Evolutionary conservation across 2,888 invertebrate species (phyloP).

Genomic region (Polymixis lichenea): DNA sequence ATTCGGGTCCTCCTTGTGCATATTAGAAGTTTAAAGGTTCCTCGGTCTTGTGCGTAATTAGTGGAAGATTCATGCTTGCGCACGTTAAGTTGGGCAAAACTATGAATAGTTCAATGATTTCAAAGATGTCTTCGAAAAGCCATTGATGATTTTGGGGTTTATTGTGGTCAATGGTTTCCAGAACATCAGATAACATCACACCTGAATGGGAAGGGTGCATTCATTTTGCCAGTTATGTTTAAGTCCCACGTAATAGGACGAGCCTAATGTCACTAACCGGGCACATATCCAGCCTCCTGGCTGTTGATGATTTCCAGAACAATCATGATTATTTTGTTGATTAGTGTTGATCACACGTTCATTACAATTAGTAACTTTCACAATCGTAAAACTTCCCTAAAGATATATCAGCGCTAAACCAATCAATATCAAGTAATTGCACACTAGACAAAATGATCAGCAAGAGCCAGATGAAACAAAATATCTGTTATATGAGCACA

Average conservation of each 20-base stretch:
- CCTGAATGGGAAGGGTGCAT: too few relatives aligned
- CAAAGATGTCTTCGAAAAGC: not conserved
- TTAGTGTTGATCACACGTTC: not conserved
- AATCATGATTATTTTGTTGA: not conserved
- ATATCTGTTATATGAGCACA: slow-evolving; percentile 73
- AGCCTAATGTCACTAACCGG: not conserved
- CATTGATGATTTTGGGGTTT: not conserved
- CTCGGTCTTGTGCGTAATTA: slow-evolving; percentile 26
- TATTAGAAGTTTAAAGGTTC: slow-evolving; percentile 36
- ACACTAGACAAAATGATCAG: slow-evolving; percentile 32
- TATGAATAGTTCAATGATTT: slow-evolving; percentile 28
- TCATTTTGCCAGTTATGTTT: not conserved
- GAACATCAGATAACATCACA: not conserved
- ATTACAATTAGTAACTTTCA: not conserved
- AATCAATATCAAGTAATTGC: slow-evolving; percentile 49
- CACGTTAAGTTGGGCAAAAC: not conserved
- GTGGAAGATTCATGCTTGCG: slow-evolving; percentile 20
- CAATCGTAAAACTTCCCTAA: not conserved
- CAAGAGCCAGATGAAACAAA: slow-evolving; percentile 67
- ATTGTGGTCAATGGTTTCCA: not conserved
- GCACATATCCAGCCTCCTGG: not conserved
- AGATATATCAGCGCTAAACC: slow-evolving; percentile 14
- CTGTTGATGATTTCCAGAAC: not conserved
- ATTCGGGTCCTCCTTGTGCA: slow-evolving; percentile 6
- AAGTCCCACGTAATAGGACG: not conserved